A percentile compares a stretch with the other conserved stretches of the same genome.
phyloP scores from a whole-genome alignment of 2,797 vertebrate species.

The Amblyraja radiata region DNA sequence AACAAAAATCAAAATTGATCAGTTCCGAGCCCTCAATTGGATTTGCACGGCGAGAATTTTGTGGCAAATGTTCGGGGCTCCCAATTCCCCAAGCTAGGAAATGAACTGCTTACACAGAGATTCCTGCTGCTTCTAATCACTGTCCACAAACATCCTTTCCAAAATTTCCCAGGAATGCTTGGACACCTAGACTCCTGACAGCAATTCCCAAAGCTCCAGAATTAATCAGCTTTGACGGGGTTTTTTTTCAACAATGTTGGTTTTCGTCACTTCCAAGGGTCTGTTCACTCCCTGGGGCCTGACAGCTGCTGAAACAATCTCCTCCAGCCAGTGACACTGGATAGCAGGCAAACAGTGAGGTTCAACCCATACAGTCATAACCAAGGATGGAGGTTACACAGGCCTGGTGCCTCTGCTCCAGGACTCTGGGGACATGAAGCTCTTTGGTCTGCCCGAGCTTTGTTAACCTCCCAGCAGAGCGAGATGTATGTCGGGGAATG shows the following conservation, averaged over 20 bases:
- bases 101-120: conserved; percentile 7
- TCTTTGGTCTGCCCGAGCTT: no score
- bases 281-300: not conserved
- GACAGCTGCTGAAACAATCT: not conserved
- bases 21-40: not conserved
- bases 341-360: not conserved
- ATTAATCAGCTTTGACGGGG: conserved; percentile 3
- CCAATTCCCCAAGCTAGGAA: not conserved
- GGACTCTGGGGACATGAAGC: not conserved
- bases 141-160: conserved; percentile 35
- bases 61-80: not conserved
- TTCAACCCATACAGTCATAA: not conserved
- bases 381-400: not conserved
- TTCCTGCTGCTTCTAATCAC: conserved; percentile 29
- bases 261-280: not conserved
- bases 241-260: not conserved
- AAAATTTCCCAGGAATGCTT: conserved; percentile 26
- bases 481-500: no score
- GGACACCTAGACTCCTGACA: conserved; percentile 27
- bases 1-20: not conserved
- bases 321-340: not conserved
- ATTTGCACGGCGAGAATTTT: not conserved
- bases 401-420: not conserved
- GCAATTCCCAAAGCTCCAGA: conserved; percentile 25
- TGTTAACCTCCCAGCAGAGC: no score